Evolutionary conservation across 2,888 invertebrate genomes (phyloP).

Genomic region (Acheta domesticus): DNA sequence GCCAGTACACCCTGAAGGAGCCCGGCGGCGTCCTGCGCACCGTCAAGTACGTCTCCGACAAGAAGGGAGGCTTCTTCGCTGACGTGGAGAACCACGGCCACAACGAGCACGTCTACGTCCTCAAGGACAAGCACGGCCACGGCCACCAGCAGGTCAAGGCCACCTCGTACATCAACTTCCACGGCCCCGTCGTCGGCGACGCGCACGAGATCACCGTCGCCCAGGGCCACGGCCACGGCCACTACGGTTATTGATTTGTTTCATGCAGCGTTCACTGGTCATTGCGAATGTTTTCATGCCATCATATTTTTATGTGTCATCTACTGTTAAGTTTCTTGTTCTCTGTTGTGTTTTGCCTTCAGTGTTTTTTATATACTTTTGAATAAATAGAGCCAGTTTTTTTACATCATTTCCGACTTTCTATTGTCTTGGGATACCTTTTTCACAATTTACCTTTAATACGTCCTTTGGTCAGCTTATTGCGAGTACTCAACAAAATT

Average conservation of each 20-base stretch:
- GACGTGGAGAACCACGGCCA: constrained; percentile 20
- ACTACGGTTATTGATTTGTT: neutral
- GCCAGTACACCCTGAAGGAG: constrained; percentile 23
- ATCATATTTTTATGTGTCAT: too few relatives aligned
- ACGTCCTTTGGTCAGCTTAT: too few relatives aligned
- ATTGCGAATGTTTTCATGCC: too few relatives aligned
- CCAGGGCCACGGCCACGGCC: neutral
- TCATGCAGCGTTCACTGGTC: neutral
- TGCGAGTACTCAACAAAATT: too few relatives aligned
- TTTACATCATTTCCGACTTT: too few relatives aligned
- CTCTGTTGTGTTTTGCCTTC: too few relatives aligned
- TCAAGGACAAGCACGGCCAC: neutral
- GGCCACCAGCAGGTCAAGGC: neutral
- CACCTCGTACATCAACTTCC: neutral
- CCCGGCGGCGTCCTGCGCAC: constrained; percentile 23
- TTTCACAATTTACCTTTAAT: too few relatives aligned
- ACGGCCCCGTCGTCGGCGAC: neutral
- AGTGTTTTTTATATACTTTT: too few relatives aligned
- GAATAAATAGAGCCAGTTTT: too few relatives aligned
- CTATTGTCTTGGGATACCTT: too few relatives aligned
- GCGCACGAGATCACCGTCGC: neutral
- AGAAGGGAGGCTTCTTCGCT: constrained; percentile 24
- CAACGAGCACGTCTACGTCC: neutral
- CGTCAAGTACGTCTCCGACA: constrained; percentile 25
- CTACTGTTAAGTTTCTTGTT: too few relatives aligned